Evolutionary conservation across 2,888 invertebrate genomes (phyloP), one percentile per base, ranked within the genome.

Genomic region (Drosophila greeni): DNA sequence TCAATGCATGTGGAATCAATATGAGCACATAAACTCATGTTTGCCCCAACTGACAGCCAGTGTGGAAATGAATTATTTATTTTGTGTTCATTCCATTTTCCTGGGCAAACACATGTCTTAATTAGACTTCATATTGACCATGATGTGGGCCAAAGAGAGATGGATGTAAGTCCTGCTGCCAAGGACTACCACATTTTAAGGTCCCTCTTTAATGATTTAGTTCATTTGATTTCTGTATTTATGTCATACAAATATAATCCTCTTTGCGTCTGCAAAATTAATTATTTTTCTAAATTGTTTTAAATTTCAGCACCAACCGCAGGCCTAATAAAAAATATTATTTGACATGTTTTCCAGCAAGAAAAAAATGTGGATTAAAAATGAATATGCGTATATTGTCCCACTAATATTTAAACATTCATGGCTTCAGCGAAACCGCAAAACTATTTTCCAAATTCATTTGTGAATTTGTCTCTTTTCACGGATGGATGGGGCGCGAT

Each of bases 1-100:
- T 78, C 70, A 66, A 73, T 66, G 64, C 68, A 72, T 48, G 56
- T 68, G 70, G 53, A 70, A 62, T 64, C 40, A 39, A 62, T 31
- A 65, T 16, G n/a, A 11, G 34, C 12, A 23, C 16, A 34, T 39
- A 26, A 66, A 43, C 67, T 67, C 39, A 70, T 71, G 69, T 76
- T 74, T 77, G 36, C 71, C 72, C 47, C 45, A 53, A 42, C 24
- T 26, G 65, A 52, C 56, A 55, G 39, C 51, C 31, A 43, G 33
- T 43, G 26, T 16, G 36, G 29, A 61, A 61, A 74, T 75, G 75
- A 75, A 77, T 80, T 80, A 78, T 77, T 77, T 75, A 80, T 72
- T 67, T 74, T 53, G 61, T 43, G 57, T 60, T 59, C 42, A 48
- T 73, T 39, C 36, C 68, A 62, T 57, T 56, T 61, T 61, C 56